These are phyloP conservation scores for Tenualosa ilisha DNA, from an alignment of 2,797 vertebrate species.

Conservation along the genomic window DNA sequence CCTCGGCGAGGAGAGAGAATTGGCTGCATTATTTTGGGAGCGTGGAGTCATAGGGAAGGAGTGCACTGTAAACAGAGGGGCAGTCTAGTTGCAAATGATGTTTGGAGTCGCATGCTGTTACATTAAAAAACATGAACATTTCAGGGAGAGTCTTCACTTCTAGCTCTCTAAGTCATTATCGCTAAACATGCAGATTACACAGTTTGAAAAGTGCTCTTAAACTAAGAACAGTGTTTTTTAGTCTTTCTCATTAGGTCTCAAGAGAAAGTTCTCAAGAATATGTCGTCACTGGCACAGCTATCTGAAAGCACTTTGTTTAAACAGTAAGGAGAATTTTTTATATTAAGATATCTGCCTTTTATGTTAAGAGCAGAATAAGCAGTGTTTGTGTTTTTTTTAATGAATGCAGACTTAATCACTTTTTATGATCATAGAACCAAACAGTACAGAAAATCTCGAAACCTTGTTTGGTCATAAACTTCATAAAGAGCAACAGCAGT, in stretches of 20 bases:
- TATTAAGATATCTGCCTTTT: neutral
- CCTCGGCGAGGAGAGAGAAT: neutral
- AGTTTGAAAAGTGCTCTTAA: neutral
- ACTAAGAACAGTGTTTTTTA: neutral
- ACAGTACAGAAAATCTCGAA: neutral
- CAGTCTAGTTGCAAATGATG: neutral
- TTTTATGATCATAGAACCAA: neutral
- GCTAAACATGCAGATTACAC: neutral
- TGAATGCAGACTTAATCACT: neutral
- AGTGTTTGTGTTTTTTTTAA: neutral
- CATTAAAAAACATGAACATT: constrained; percentile 9
- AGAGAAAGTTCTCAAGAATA: neutral
- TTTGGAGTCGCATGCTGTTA: neutral
- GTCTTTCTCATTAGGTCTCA: neutral
- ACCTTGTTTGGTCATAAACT: neutral
- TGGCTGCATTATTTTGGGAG: neutral
- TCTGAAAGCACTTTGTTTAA: neutral
- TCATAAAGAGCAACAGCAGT: neutral
- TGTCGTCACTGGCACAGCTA: neutral
- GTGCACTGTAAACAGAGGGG: neutral
- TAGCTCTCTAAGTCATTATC: neutral
- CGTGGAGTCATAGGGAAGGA: neutral
- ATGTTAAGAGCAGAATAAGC: neutral
- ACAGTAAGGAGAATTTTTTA: neutral
- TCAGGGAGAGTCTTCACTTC: neutral